Base-by-base conservation (phyloP, 2,888 invertebrate species). In the Tiliacea citrago region DNA sequence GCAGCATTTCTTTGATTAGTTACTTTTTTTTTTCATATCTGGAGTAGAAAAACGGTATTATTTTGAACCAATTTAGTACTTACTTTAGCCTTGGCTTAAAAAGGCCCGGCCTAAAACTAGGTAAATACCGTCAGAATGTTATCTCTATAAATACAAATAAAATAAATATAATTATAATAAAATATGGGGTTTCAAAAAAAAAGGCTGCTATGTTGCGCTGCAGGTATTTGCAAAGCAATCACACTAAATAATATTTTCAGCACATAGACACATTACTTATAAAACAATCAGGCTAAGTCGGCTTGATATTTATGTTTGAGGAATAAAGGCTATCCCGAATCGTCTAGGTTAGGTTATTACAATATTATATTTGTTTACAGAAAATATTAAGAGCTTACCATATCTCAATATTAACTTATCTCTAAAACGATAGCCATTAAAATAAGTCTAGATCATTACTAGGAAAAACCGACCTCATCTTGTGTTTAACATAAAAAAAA, bases 21-120 rank as follows among this genome's bases (percentile, higher is more conserved):
- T n/a, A 73, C 58, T 58, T 42, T 2, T 9, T 72, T 39, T 73
- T 73, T 12, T 24, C 24, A 47, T 58, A 16, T 29, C 16, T 53
- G n/a, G 0, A 69, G 12, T 39, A 39, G 13, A 68, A 66, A 47
- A n/a, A 2, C n/a, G n/a, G n/a, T 65, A 51, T 65, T 49, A 49
- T 49, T 65, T 29, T 5, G 3, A 65, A 35, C 13, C 9, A 21
- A 45, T 53, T 70, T 45, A 29, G 51, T 21, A 13, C 39, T 39
- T 21, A 13, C 39, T 39, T 39, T 39, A 39, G 39, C 6, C 39
- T 39, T 39, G n/a, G n/a, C n/a, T 39, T 6, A 39, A 39, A n/a
- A n/a, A n/a, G n/a, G n/a, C n/a, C n/a, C n/a, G n/a, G n/a, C 5
- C 39, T 6, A 39, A 39, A 39, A 39, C 3, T 39, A 39, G 5